These are phyloP conservation scores for Colaptes auratus DNA, from an alignment of 2,113 vertebrate genomes.

Conservation along the genomic window DNA sequence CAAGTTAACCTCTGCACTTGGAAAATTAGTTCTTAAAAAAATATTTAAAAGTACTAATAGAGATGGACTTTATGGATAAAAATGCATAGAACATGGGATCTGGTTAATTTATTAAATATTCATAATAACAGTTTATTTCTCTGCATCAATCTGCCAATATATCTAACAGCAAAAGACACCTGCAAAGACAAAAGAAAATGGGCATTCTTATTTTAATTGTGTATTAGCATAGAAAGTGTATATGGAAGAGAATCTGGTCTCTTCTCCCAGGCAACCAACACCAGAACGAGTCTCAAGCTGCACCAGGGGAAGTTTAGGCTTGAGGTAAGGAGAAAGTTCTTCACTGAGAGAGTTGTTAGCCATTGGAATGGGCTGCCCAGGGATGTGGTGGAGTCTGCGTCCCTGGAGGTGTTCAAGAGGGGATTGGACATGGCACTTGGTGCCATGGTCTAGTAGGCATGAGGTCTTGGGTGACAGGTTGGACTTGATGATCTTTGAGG, in stretches of 20 bases:
- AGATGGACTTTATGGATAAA: constrained; percentile 37
- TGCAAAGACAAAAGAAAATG: neutral
- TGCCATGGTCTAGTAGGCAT: too few species aligned
- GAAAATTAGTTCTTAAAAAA: constrained; percentile 41
- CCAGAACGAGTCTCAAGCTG: too few species aligned
- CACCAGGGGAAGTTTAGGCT: too few species aligned
- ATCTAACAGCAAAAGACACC: neutral
- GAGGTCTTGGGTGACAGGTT: too few species aligned
- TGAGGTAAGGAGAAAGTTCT: too few species aligned
- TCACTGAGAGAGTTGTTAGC: too few species aligned
- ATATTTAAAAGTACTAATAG: constrained; percentile 26
- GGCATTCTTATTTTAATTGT: neutral
- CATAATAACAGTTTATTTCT: neutral
- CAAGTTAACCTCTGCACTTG: constrained; percentile 38
- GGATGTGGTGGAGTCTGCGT: too few species aligned
- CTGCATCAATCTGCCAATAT: neutral
- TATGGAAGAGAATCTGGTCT: neutral
- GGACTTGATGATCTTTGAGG: too few species aligned
- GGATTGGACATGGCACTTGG: too few species aligned
- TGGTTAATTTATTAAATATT: constrained; percentile 50
- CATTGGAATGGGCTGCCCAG: too few species aligned
- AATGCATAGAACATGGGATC: neutral
- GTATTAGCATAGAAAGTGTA: neutral
- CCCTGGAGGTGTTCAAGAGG: too few species aligned
- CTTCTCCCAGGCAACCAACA: too few species aligned